A percentile compares a stretch with the other conserved stretches of the same genome.
phyloP scores from a whole-genome alignment of 2,113 vertebrate genomes.

The Perca schrenkii region DNA sequence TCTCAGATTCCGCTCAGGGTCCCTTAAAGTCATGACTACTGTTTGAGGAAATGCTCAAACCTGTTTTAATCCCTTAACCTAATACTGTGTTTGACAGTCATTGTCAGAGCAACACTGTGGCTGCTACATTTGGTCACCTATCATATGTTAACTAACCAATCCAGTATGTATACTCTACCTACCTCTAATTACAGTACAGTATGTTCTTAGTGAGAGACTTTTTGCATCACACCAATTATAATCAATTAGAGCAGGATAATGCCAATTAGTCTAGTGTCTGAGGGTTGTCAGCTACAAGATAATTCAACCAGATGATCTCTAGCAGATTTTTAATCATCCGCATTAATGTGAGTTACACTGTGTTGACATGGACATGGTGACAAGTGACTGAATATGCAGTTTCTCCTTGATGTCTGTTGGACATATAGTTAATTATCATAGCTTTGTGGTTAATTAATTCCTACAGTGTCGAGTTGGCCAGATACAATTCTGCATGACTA shows the following conservation, averaged over 20 bases:
- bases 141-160: slow-evolving; percentile 6
- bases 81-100: slow-evolving; percentile 7
- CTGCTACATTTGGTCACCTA: background rate
- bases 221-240: slow-evolving; percentile 2
- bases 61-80: slow-evolving; percentile 6
- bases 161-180: slow-evolving; percentile 21
- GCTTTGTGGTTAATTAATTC: slow-evolving; percentile 16
- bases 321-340: slow-evolving; percentile 7
- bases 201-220: slow-evolving; percentile 9
- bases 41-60: slow-evolving; percentile 80
- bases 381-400: slow-evolving; percentile 8
- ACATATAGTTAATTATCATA: slow-evolving; percentile 16
- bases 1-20: slow-evolving; percentile 91
- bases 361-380: slow-evolving; percentile 9
- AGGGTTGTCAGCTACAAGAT: slow-evolving; percentile 22
- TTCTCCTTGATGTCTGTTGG: slow-evolving; percentile 12
- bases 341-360: slow-evolving; percentile 4
- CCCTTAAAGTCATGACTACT: slow-evolving; percentile 95
- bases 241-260: slow-evolving; percentile 18
- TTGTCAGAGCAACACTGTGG: slow-evolving; percentile 8
- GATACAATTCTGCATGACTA: background rate
- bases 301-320: slow-evolving; percentile 27
- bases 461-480: background rate
- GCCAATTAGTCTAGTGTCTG: slow-evolving; percentile 19
- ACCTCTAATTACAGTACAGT: slow-evolving; percentile 53